These are phyloP conservation scores for Hydriomena furcata DNA, from an alignment of 2,888 invertebrate species.

Conservation along the genomic window DNA sequence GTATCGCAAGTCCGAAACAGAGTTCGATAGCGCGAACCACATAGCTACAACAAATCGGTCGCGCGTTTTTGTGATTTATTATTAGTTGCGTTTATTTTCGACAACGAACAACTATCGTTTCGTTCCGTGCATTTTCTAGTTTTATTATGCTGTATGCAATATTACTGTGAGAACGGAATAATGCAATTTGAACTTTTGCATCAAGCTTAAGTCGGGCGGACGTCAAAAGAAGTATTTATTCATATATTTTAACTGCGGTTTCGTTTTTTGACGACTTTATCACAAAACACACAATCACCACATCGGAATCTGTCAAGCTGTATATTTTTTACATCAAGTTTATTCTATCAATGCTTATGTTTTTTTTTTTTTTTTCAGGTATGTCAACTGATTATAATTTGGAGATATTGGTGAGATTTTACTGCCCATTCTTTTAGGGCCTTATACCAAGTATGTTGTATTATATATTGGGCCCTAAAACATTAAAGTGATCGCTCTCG, in stretches of 20 bases:
- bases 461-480: too few relatives aligned
- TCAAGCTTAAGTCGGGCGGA: background rate
- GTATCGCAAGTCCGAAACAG: constrained; percentile 16
- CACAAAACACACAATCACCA: too few relatives aligned
- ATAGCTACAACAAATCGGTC: constrained; percentile 18
- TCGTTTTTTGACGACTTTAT: too few relatives aligned
- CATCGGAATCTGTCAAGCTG: too few relatives aligned
- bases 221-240: background rate
- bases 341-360: background rate
- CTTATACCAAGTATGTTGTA: too few relatives aligned
- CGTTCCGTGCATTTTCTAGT: constrained; percentile 13
- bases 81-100: constrained; percentile 37
- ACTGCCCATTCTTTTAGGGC: too few relatives aligned
- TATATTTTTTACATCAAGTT: too few relatives aligned
- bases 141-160: constrained; percentile 17
- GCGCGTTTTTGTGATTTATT: constrained; percentile 36
- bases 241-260: too few relatives aligned
- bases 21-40: constrained; percentile 17
- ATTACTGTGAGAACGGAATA: constrained; percentile 2
- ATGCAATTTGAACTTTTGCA: background rate
- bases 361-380: constrained; percentile 30
- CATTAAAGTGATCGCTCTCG: too few relatives aligned
- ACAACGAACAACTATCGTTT: constrained; percentile 17
- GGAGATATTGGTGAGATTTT: constrained; percentile 4
- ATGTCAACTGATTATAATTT: constrained; percentile 7